Conservation (phyloP, 2,888 invertebrate species). For the Laothoe populi region DNA sequence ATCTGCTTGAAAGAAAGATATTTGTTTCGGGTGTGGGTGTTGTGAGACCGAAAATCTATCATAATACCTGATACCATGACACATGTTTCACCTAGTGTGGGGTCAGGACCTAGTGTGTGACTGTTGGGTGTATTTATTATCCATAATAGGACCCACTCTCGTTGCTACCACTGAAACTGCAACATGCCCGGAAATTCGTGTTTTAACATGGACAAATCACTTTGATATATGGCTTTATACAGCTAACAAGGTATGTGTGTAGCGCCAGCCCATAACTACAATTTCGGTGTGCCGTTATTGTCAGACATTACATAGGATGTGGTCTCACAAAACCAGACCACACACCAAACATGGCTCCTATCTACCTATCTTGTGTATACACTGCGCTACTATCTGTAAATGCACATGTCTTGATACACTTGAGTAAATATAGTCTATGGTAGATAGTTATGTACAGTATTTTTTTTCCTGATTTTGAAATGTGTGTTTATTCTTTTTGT, state of each 20-base stretch:
- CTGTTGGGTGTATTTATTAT: too few relatives aligned
- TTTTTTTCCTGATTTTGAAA: neutral
- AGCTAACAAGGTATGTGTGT: constrained; percentile 17
- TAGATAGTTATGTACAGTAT: neutral
- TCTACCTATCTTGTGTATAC: constrained; percentile 22
- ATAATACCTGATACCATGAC: too few relatives aligned
- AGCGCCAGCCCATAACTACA: constrained; percentile 23
- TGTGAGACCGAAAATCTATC: too few relatives aligned
- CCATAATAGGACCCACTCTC: too few relatives aligned
- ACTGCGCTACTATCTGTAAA: neutral
- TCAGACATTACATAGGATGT: constrained; percentile 25
- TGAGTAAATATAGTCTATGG: neutral
- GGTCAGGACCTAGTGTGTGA: too few relatives aligned
- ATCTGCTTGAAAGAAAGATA: too few relatives aligned
- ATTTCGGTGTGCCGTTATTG: constrained; percentile 25
- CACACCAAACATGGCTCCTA: constrained; percentile 18
- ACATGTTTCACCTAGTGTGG: too few relatives aligned
- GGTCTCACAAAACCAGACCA: constrained; percentile 23
- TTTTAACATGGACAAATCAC: constrained; percentile 20
- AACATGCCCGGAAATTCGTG: neutral
- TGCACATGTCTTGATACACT: neutral
- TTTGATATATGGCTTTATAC: constrained; percentile 17
- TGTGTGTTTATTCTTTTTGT: neutral
- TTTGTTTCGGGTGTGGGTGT: too few relatives aligned
- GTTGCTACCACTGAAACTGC: too few relatives aligned